Evolutionary conservation across 1,140 invertebrate species (phyloP).

Genomic region (Fopius arisanus): DNA sequence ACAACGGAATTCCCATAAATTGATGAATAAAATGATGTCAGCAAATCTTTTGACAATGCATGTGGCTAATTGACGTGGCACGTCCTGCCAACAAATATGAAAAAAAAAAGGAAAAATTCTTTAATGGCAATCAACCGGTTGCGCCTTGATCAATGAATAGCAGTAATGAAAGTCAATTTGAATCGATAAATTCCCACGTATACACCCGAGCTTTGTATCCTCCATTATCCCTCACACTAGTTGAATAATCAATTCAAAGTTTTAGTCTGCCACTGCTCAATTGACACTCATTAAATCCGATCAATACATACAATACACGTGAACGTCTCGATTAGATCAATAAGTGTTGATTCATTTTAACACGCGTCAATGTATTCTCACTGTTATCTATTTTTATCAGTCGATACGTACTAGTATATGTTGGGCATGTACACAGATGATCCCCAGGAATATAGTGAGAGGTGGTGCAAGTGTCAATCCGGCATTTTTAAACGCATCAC

Average conservation of each 20-base stretch:
- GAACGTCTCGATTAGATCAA: not conserved
- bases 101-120: too few relatives aligned
- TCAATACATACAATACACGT: not conserved
- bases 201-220: not conserved
- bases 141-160: not conserved
- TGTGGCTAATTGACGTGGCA: too few relatives aligned
- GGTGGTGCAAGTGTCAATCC: constrained; percentile 74
- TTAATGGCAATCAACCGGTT: too few relatives aligned
- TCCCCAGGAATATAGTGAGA: constrained; percentile 71
- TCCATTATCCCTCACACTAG: not conserved
- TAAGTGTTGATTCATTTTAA: not conserved
- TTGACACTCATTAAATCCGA: not conserved
- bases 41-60: too few relatives aligned
- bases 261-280: constrained; percentile 28
- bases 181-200: not conserved
- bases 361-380: not conserved
- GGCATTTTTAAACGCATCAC: constrained; percentile 78
- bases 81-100: too few relatives aligned
- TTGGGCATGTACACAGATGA: constrained; percentile 78
- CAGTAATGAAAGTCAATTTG: not conserved
- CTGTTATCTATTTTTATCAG: not conserved
- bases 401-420: constrained; percentile 72
- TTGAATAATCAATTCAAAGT: constrained; percentile 1
- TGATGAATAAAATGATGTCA: too few relatives aligned
- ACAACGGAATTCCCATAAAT: too few relatives aligned